Evolutionary conservation across 2,888 invertebrate genomes (phyloP).

Genomic region (Charanyca ferruginea): DNA sequence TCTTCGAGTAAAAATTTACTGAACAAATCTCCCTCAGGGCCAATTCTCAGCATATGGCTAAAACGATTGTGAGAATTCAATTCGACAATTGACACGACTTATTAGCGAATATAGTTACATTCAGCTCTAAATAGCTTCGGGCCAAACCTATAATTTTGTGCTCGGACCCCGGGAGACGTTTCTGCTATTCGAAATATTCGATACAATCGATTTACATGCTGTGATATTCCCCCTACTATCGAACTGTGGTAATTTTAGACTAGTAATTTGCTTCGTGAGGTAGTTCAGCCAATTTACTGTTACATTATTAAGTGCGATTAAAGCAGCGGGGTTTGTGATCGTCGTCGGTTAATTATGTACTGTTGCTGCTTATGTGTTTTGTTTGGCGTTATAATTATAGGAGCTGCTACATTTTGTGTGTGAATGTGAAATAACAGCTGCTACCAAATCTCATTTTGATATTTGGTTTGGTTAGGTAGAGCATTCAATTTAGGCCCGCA

Average conservation of each 20-base stretch:
- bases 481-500: constrained; percentile 35
- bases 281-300: constrained; percentile 72
- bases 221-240: constrained; percentile 74
- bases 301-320: constrained; percentile 75
- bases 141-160: constrained; percentile 88
- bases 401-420: constrained; percentile 29
- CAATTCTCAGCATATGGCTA: constrained; percentile 76
- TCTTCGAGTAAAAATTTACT: constrained; percentile 30
- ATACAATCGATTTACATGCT: constrained; percentile 82
- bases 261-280: constrained; percentile 73
- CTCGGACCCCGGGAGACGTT: constrained; percentile 79
- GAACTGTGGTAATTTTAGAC: constrained; percentile 77
- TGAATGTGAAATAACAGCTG: constrained; percentile 51
- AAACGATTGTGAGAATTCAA: constrained; percentile 76
- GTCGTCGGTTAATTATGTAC: constrained; percentile 72
- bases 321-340: constrained; percentile 72
- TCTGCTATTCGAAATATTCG: constrained; percentile 75
- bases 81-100: constrained; percentile 84
- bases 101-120: constrained; percentile 86
- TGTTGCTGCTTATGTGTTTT: constrained; percentile 58
- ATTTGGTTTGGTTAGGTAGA: constrained; percentile 25
- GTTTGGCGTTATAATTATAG: constrained; percentile 60
- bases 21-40: constrained; percentile 65
- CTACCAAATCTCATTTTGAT: constrained; percentile 38
- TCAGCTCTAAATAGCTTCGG: constrained; percentile 83